A percentile compares a stretch with the other conserved stretches of the same genome.
Evolutionary conservation across 1,140 invertebrate genomes (phyloP).

Genomic region (Euura saliciscinereae): DNA sequence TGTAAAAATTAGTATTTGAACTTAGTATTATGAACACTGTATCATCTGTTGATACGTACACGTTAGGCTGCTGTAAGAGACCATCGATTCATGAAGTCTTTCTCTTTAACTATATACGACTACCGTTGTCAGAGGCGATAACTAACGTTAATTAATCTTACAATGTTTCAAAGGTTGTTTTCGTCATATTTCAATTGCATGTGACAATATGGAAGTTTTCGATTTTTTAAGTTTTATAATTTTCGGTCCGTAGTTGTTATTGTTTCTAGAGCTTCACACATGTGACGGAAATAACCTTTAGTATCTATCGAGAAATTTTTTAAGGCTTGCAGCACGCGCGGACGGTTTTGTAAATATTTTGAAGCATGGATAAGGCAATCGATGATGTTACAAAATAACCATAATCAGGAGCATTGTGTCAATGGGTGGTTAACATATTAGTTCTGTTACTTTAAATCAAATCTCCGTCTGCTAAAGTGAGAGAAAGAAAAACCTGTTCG

Average conservation of each 20-base stretch:
- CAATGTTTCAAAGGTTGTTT: neutral
- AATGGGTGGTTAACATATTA: neutral
- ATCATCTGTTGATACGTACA: neutral
- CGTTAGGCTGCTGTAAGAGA: neutral
- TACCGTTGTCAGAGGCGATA: neutral
- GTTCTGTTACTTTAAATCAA: neutral
- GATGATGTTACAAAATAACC: constrained; percentile 1
- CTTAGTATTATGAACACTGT: constrained; percentile 28
- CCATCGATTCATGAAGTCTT: neutral
- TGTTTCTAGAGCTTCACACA: neutral
- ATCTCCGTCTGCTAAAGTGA: neutral
- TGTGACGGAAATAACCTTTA: neutral
- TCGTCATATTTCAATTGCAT: neutral
- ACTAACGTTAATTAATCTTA: neutral
- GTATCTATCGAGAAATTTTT: neutral
- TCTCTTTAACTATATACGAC: neutral
- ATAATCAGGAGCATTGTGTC: neutral
- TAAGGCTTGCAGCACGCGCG: neutral
- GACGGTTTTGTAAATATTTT: neutral
- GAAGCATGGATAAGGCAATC: neutral
- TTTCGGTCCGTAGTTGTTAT: neutral
- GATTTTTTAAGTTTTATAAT: neutral
- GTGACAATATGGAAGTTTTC: neutral
- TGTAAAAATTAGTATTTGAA: constrained; percentile 49
- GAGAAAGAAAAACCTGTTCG: neutral